These are phyloP conservation scores for Peromyscus polionotus DNA, from an alignment of 2,113 vertebrate genomes.

Conservation along the genomic window DNA sequence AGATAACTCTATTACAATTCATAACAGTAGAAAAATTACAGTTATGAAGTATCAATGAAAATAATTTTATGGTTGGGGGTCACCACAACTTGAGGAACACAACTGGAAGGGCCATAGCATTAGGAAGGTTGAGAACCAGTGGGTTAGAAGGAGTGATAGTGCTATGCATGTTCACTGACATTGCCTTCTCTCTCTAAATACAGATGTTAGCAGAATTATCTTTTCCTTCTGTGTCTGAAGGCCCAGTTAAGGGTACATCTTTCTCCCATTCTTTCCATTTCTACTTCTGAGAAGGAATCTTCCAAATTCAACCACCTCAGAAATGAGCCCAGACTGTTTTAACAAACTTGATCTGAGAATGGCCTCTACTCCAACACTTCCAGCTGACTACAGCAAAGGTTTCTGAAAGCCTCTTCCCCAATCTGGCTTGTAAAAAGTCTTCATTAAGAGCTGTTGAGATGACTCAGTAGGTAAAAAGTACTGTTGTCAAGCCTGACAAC, in stretches of 20 bases:
- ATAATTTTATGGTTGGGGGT: neutral
- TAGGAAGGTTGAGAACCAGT: neutral
- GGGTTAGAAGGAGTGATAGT: neutral
- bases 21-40: neutral
- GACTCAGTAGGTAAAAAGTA: neutral
- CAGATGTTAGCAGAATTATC: neutral
- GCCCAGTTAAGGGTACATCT: neutral
- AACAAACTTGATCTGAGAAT: constrained; percentile 25
- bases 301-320: neutral
- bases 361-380: neutral
- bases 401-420: neutral
- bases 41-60: neutral
- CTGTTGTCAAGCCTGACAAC: no score
- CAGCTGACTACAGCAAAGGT: neutral
- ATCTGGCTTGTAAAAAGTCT: neutral
- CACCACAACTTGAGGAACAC: neutral
- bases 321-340: neutral
- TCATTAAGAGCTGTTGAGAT: neutral
- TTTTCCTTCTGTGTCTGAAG: neutral
- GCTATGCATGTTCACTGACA: no score
- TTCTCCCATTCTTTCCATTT: neutral
- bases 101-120: accelerated
- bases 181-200: neutral
- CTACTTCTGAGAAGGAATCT: no score
- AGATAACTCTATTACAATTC: neutral